phyloP scores from a whole-genome alignment of 2,888 invertebrate species.

The Ectropis crepuscularia region DNA sequence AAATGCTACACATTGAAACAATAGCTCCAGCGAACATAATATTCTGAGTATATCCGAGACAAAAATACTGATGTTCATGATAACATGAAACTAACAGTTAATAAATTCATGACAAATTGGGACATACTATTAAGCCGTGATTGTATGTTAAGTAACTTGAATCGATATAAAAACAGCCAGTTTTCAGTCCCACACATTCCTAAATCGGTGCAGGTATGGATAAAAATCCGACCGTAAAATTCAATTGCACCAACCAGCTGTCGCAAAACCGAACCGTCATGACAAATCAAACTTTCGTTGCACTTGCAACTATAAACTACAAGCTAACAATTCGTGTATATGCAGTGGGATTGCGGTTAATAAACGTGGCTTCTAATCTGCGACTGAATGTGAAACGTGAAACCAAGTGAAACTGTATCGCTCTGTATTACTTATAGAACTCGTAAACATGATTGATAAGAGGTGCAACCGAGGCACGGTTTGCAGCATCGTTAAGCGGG shows the following conservation, averaged over 20 bases:
- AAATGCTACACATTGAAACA: no score
- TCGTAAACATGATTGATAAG: conserved; percentile 72
- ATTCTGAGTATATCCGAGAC: not conserved
- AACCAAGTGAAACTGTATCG: conserved; percentile 62
- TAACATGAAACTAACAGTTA: not conserved
- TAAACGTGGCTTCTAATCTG: conserved; percentile 17
- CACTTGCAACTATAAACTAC: not conserved
- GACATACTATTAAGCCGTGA: conserved; percentile 16
- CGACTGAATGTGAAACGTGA: conserved; percentile 41
- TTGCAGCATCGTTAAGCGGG: conserved; percentile 70
- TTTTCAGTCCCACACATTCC: conserved; percentile 21
- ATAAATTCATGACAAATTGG: conserved; percentile 25
- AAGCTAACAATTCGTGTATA: not conserved
- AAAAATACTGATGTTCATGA: not conserved
- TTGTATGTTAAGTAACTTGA: conserved; percentile 24
- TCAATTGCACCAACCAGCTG: conserved; percentile 52
- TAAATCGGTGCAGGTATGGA: conserved; percentile 24
- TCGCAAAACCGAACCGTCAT: conserved; percentile 11
- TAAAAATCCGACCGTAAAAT: conserved; percentile 51
- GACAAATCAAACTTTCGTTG: not conserved
- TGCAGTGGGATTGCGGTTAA: not conserved
- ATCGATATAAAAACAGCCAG: conserved; percentile 23
- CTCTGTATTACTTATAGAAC: conserved; percentile 31
- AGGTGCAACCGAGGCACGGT: conserved; percentile 63
- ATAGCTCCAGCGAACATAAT: no score